Evolutionary conservation across 2,113 vertebrate species (phyloP).

Genomic region (Protobothrops mucrosquamatus): DNA sequence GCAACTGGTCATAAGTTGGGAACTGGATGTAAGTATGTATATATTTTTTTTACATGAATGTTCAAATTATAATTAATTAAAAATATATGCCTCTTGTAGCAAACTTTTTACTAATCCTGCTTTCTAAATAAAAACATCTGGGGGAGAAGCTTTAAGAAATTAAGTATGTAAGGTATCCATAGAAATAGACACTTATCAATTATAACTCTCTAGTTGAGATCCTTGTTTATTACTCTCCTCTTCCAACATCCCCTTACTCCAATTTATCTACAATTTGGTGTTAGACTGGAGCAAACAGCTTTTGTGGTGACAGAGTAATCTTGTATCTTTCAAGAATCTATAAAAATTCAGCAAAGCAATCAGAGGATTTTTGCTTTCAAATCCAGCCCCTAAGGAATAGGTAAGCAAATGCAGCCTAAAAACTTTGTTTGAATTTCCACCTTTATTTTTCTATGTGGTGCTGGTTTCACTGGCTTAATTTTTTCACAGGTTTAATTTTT

Average conservation of each 20-base stretch:
- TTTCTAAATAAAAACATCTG: background rate
- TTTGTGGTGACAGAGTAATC: too few relatives aligned
- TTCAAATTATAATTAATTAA: background rate
- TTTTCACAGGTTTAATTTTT: background rate
- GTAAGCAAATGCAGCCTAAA: background rate
- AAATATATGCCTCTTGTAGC: background rate
- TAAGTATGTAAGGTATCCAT: background rate
- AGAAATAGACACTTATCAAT: background rate
- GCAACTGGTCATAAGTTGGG: background rate
- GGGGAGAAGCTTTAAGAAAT: background rate
- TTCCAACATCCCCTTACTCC: background rate
- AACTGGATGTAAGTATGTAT: background rate
- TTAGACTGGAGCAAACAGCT: too few relatives aligned
- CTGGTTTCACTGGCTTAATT: background rate
- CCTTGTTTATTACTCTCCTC: background rate
- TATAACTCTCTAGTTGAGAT: background rate
- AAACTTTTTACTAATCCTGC: background rate
- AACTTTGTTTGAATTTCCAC: background rate
- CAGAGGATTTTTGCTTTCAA: background rate
- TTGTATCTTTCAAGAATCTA: background rate
- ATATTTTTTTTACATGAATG: background rate
- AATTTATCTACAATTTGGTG: background rate
- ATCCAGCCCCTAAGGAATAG: background rate
- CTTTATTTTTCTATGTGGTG: background rate
- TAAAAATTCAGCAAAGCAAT: background rate